phyloP scores from a whole-genome alignment of 2,113 vertebrate species.

The Hypanus sabinus region DNA sequence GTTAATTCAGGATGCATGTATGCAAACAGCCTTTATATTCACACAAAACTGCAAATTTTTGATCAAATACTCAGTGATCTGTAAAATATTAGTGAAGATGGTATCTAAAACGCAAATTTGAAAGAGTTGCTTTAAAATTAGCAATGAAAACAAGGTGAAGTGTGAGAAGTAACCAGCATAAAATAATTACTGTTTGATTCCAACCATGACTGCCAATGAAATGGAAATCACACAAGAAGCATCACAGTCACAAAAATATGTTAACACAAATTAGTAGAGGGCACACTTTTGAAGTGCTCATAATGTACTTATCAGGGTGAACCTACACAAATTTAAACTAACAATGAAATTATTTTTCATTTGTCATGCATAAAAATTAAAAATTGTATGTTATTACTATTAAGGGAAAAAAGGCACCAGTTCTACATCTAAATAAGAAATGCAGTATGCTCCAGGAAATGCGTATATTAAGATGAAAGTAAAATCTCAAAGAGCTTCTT shows the following conservation, averaged over 20 bases:
- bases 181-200: neutral
- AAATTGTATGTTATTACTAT: neutral
- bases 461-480: neutral
- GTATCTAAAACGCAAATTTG: neutral
- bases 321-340: neutral
- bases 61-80: neutral
- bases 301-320: neutral
- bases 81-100: neutral
- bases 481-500: neutral
- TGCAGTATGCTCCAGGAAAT: neutral
- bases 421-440: neutral
- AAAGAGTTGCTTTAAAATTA: neutral
- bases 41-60: neutral
- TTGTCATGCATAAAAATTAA: neutral
- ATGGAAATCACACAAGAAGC: neutral
- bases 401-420: neutral
- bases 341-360: neutral
- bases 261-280: neutral
- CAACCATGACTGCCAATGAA: neutral
- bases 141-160: neutral
- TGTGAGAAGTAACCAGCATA: neutral
- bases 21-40: neutral
- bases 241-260: neutral
- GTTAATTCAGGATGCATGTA: neutral
- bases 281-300: neutral